Evolutionary conservation across 2,113 vertebrate species (phyloP).

Genomic region (Eclectus roratus): DNA sequence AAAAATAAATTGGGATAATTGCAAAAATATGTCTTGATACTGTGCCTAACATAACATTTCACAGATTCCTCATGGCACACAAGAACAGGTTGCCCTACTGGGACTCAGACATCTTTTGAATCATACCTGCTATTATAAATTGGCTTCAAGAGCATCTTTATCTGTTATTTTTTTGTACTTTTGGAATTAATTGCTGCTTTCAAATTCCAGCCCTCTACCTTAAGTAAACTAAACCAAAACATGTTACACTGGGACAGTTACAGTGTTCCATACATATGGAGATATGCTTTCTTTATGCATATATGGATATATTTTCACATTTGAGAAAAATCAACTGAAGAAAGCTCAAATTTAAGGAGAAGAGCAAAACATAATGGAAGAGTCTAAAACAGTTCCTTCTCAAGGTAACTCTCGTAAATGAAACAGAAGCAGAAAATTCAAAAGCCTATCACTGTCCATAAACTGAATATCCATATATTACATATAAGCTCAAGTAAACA

Average conservation of each 20-base stretch:
- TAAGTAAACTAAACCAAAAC: not conserved
- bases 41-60: not conserved
- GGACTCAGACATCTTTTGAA: not conserved
- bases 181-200: not conserved
- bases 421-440: not conserved
- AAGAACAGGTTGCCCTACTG: slow-evolving; percentile 1
- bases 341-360: not conserved
- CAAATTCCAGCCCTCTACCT: not conserved
- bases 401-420: not conserved
- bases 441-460: not conserved
- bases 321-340: not conserved
- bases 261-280: not conserved
- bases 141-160: not conserved
- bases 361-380: not conserved
- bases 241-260: not conserved
- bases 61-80: not conserved
- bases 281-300: not conserved
- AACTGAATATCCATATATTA: not conserved
- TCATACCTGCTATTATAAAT: not conserved
- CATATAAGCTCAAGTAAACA: not conserved
- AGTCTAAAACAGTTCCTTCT: not conserved
- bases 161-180: not conserved
- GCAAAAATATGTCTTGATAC: not conserved
- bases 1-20: not conserved
- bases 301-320: not conserved